Base-by-base conservation (phyloP, 2,113 vertebrate genomes). In the Coryphaenoides rupestris region DNA sequence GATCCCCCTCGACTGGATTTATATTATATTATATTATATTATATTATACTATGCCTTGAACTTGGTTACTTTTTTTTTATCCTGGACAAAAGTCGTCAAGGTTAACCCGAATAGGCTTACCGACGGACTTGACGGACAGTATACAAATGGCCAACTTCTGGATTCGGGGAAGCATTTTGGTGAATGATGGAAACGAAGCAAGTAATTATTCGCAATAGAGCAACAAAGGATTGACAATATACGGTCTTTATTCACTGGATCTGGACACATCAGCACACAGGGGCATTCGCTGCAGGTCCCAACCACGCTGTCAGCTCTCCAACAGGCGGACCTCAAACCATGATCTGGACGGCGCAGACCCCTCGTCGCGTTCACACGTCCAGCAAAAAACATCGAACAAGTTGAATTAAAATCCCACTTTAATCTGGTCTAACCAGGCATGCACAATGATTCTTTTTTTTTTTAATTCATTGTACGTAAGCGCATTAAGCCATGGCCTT, bases 111-210 rank as follows among this genome's bases (percentile, higher is more conserved):
- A 45, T 61, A 56, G 26, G 65, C 33, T 66, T 55, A 22, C 21
- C 7, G 19, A 55, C 19, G 76, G 74, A 77, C 67, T 72, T 64
- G 49, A 40, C 2, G 23, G 2, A 22, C 21, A 15, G 26, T 21
- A 61, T n/a, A 58, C 49, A n/a, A n/a, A n/a, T n/a, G 26, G 40
- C 52, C 79, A 86, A 87, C 75, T 87, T 84, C 56, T 21, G 58
- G 67, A 70, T 17, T 45, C 61, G 14, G 70, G 53, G 22, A 24
- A 49, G 13, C 55, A 46, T 49, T 33, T 19, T 46, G 52, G 12
- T 60, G n/a, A 63, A 21, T 60, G n/a, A 22, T 17, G n/a, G 26
- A 55, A 60, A 70, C 56, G 23, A 63, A 12, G 33, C 33, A 40
- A 33, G n/a, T 10, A 55, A 50, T 17, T 50, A 50, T 17, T 50